Conservation (phyloP, 1,140 invertebrate genomes). For the Pectinophora gossypiella region DNA sequence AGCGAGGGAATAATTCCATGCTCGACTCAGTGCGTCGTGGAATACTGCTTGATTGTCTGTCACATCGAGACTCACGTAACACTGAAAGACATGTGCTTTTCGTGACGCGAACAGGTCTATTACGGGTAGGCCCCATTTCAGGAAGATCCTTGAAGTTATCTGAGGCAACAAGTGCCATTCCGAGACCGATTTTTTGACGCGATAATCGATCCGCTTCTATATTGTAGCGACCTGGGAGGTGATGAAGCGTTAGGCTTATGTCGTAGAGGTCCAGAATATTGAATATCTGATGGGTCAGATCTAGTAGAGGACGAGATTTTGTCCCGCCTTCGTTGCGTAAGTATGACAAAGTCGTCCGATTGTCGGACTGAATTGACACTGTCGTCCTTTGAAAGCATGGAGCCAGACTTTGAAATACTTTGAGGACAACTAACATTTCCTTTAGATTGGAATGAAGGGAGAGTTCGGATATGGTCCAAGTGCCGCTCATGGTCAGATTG, state of each 20-base stretch:
- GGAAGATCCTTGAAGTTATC: neutral
- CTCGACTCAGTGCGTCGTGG: conserved; percentile 12
- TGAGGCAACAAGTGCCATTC: conserved; percentile 3
- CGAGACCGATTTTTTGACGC: neutral
- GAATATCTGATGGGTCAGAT: neutral
- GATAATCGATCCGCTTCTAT: conserved; percentile 4
- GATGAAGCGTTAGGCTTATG: neutral
- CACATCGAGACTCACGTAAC: conserved; percentile 6
- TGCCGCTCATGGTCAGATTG: conserved; percentile 15
- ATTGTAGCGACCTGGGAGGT: no score
- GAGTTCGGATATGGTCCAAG: conserved; percentile 9
- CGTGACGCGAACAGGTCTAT: conserved; percentile 6
- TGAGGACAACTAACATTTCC: conserved; percentile 26
- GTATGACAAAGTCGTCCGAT: neutral
- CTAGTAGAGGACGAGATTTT: neutral
- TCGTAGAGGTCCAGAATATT: neutral
- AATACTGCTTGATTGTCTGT: conserved; percentile 14
- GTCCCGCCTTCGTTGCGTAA: neutral
- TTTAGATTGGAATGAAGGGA: conserved; percentile 30
- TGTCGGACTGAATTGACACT: neutral
- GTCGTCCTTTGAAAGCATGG: conserved; percentile 7
- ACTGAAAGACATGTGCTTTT: neutral
- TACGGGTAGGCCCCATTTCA: neutral
- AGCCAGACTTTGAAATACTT: conserved; percentile 12
- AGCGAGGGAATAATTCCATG: conserved; percentile 1